phyloP scores from a whole-genome alignment of 2,797 vertebrate species.

The Glyptemys insculpta region DNA sequence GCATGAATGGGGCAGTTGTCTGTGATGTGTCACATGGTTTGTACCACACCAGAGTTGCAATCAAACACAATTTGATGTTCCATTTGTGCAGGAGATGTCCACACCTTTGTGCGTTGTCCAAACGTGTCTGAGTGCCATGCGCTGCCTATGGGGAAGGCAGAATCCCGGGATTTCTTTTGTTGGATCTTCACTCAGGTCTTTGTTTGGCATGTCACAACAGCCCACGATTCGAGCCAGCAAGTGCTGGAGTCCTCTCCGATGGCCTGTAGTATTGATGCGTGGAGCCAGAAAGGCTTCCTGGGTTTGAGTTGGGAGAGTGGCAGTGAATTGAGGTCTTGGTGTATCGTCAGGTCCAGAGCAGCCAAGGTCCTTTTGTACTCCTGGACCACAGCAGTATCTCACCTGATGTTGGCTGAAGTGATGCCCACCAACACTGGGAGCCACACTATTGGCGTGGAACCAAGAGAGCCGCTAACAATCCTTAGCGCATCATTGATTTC shows the following conservation, averaged over 20 bases:
- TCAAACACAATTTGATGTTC: background rate
- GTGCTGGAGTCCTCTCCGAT: background rate
- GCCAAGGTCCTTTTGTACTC: background rate
- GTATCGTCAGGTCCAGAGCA: background rate
- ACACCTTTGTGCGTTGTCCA: background rate
- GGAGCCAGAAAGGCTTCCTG: background rate
- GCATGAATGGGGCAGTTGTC: background rate
- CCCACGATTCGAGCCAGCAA: background rate
- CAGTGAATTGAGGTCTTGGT: background rate
- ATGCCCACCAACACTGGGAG: background rate
- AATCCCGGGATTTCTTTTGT: background rate
- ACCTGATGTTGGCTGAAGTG: too few relatives aligned
- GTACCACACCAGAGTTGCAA: background rate
- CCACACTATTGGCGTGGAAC: background rate
- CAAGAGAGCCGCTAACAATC: background rate
- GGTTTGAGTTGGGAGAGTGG: background rate
- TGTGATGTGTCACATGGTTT: background rate
- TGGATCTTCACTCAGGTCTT: background rate
- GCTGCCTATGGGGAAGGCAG: background rate
- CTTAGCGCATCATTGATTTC: background rate
- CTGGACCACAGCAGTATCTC: background rate
- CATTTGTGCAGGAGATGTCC: background rate
- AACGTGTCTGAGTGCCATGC: background rate
- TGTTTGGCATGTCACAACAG: background rate
- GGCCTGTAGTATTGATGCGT: background rate